These are phyloP conservation scores for Arbacia lixula DNA, from an alignment of 53 echinoderm and acorn worm species.

Conservation along the genomic window DNA sequence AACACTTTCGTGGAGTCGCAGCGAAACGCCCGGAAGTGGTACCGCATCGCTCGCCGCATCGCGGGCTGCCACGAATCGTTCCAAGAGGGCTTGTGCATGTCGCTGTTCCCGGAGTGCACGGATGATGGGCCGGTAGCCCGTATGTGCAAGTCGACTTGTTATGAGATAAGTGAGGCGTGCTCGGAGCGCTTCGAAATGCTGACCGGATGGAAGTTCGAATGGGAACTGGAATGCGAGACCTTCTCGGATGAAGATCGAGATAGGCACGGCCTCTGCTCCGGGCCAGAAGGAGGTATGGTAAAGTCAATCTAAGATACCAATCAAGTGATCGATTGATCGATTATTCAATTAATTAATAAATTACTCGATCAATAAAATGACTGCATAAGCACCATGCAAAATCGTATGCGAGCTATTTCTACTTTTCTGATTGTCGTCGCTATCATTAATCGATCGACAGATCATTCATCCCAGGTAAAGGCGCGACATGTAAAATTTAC, in stretches of 20 bases:
- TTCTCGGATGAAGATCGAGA: constrained; percentile 17
- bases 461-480: no score
- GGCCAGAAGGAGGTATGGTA: constrained; percentile 44
- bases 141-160: constrained; percentile 17
- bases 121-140: not conserved
- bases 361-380: no score
- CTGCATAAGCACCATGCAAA: no score
- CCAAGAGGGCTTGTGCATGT: not conserved
- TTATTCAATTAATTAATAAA: no score
- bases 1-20: constrained; percentile 10
- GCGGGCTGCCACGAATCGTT: constrained; percentile 6
- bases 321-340: no score
- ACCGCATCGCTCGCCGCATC: constrained; percentile 15
- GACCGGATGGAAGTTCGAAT: not conserved
- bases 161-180: constrained; percentile 20
- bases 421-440: no score
- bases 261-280: constrained; percentile 25
- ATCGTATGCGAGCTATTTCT: no score
- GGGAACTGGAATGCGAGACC: constrained; percentile 30
- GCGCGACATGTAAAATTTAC: no score
- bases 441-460: no score
- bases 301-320: no score
- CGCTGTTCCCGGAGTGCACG: constrained; percentile 31
- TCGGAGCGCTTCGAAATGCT: not conserved
- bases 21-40: constrained; percentile 41